Conservation (phyloP, 2,113 vertebrate species). For the Phaethornis superciliosus region DNA sequence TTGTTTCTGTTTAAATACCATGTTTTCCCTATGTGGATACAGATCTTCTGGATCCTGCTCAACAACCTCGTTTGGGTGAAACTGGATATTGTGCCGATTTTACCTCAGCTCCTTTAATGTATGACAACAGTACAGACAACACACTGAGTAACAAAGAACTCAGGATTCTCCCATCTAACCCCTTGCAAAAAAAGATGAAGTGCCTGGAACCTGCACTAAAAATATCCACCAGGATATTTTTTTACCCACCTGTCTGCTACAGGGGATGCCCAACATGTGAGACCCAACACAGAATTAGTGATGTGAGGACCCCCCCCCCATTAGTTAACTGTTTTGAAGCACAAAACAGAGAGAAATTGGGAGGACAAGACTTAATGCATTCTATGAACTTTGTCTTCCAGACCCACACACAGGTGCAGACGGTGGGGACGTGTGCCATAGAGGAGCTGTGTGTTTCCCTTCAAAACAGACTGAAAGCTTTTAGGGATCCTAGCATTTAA, state of each 20-base stretch:
- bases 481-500: background rate
- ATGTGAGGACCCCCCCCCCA: background rate
- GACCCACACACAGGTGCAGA: background rate
- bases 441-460: background rate
- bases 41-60: slow-evolving; percentile 36
- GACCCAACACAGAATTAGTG: background rate
- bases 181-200: background rate
- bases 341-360: background rate
- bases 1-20: slow-evolving; percentile 37
- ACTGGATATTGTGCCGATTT: background rate
- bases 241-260: background rate
- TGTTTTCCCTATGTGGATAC: slow-evolving; percentile 35
- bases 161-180: background rate
- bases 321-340: background rate
- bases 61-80: slow-evolving; percentile 35
- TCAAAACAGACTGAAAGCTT: background rate
- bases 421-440: background rate
- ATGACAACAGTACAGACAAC: background rate
- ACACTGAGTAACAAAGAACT: background rate
- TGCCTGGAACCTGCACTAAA: background rate
- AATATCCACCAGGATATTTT: background rate
- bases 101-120: background rate
- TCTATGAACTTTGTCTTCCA: background rate
- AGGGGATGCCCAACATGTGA: background rate
- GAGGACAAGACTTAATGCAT: background rate